Percentiles rank a stretch among this genome's conserved stretches.
phyloP scores from a whole-genome alignment of 2,113 vertebrate species.

The Electrona antarctica region DNA sequence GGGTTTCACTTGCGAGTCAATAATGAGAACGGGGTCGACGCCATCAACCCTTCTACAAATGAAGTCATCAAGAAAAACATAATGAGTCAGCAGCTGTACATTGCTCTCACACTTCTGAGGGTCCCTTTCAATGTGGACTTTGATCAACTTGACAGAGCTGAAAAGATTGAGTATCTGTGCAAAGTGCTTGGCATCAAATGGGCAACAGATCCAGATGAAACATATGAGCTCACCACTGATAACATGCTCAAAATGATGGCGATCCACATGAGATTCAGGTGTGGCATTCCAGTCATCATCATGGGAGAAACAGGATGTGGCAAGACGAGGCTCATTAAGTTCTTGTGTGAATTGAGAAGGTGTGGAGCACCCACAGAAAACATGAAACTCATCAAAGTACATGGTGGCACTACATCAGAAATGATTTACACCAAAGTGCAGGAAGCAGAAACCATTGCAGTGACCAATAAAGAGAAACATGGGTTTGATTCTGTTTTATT shows the following conservation, averaged over 20 bases:
- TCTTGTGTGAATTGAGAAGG: constrained; percentile 85
- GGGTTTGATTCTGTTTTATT: constrained; percentile 90
- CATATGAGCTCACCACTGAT: constrained; percentile 93
- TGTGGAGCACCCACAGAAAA: constrained; percentile 77
- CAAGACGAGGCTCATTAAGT: constrained; percentile 92
- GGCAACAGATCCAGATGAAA: constrained; percentile 88
- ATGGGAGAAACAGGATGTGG: constrained; percentile 98
- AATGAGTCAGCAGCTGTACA: constrained; percentile 81
- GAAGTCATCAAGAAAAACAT: constrained; percentile 81
- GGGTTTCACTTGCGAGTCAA: constrained; percentile 86
- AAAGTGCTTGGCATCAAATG: constrained; percentile 86
- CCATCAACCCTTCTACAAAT: constrained; percentile 77
- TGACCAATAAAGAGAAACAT: constrained; percentile 75
- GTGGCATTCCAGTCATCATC: constrained; percentile 92
- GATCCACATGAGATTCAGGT: constrained; percentile 95
- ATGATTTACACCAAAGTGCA: constrained; percentile 84
- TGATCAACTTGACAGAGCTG: constrained; percentile 79
- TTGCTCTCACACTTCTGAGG: constrained; percentile 80
- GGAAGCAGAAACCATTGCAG: constrained; percentile 83
- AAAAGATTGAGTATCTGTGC: constrained; percentile 88
- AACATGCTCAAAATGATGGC: constrained; percentile 94
- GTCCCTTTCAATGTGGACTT: constrained; percentile 92
- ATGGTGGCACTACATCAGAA: constrained; percentile 89
- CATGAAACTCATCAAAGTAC: constrained; percentile 93
- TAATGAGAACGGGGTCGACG: constrained; percentile 74